Evolutionary conservation across 2,888 invertebrate genomes (phyloP).

Genomic region (Hymenopus coronatus): DNA sequence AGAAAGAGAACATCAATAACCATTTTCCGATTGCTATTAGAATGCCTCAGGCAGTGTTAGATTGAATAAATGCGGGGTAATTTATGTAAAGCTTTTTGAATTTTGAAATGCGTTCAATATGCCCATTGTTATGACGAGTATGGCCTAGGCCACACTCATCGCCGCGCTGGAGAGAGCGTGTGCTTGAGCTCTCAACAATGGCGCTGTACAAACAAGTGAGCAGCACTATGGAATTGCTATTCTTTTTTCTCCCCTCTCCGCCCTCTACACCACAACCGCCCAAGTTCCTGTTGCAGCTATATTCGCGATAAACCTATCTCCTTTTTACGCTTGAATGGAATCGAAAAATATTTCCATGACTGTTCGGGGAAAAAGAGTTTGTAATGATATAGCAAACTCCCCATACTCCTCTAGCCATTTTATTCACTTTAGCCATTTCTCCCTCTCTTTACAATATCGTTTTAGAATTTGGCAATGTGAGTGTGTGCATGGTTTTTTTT

Average conservation of each 20-base stretch:
- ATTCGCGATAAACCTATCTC: not conserved
- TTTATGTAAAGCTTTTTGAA: not conserved
- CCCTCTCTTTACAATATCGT: not conserved
- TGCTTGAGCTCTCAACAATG: not conserved
- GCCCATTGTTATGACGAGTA: not conserved
- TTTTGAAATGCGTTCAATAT: not conserved
- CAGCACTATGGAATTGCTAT: not conserved
- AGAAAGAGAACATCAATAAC: not conserved
- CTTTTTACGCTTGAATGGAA: not conserved
- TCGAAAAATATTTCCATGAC: not conserved
- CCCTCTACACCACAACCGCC: not conserved
- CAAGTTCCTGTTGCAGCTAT: not conserved
- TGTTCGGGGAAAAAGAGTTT: not conserved
- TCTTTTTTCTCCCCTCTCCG: not conserved
- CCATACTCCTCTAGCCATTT: not conserved
- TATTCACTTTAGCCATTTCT: not conserved
- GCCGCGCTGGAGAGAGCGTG: not conserved
- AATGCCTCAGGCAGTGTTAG: not conserved
- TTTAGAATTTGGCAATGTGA: not conserved
- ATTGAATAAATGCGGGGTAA: not conserved
- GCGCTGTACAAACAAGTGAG: not conserved
- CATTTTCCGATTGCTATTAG: not conserved
- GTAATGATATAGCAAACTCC: not conserved
- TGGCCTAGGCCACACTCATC: not conserved
- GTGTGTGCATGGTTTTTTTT: not conserved